phyloP scores from a whole-genome alignment of 2,113 vertebrate genomes.

The Brienomyrus brachyistius region DNA sequence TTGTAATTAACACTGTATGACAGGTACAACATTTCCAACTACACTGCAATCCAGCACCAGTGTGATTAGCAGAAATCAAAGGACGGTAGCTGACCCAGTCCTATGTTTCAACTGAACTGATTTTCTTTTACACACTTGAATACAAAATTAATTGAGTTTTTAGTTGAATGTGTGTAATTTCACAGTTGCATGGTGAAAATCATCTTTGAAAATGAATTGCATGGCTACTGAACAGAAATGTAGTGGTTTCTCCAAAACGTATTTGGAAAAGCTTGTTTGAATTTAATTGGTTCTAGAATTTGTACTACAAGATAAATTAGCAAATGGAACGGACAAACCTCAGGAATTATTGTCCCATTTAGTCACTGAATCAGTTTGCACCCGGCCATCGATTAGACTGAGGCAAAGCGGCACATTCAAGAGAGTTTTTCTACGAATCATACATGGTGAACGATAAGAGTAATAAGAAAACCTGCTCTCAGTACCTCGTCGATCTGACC shows the following conservation, averaged over 20 bases:
- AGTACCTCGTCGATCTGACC: background rate
- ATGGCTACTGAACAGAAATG: background rate
- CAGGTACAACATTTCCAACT: background rate
- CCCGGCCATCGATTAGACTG: background rate
- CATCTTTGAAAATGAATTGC: background rate
- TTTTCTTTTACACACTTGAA: background rate
- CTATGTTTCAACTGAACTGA: background rate
- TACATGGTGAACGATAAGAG: background rate
- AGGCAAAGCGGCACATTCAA: background rate
- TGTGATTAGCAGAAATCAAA: background rate
- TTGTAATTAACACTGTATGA: background rate
- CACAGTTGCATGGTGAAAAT: constrained; percentile 1
- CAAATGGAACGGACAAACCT: background rate
- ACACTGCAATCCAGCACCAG: background rate
- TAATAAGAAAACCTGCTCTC: background rate
- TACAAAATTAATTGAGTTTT: background rate
- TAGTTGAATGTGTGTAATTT: background rate
- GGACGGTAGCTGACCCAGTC: background rate
- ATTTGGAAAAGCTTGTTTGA: background rate
- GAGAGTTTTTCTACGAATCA: background rate
- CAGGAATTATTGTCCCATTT: background rate
- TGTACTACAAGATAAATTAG: constrained; percentile 7
- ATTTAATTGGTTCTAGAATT: background rate
- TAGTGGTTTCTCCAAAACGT: background rate
- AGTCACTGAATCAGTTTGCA: background rate